Evolutionary conservation across 2,888 invertebrate genomes (phyloP).

Genomic region (Eristalis arbustorum): DNA sequence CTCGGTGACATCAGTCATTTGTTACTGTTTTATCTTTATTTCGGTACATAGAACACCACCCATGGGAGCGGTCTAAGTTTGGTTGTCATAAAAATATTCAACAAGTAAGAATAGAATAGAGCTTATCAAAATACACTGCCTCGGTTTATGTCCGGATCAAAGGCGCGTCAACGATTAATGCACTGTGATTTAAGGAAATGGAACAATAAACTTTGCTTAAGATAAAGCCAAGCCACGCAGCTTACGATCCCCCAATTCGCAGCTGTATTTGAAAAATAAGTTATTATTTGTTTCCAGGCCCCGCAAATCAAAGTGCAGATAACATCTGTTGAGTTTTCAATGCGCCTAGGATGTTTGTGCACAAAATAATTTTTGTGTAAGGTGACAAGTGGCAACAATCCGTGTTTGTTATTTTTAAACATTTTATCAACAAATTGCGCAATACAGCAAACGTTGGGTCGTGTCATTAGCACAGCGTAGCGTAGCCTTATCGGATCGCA

Average conservation of each 20-base stretch:
- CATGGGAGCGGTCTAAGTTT: neutral
- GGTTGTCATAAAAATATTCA: neutral
- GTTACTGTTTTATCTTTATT: neutral
- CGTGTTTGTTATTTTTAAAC: neutral
- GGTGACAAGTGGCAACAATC: too few species aligned
- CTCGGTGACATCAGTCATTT: neutral
- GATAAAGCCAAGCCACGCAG: neutral
- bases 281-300: neutral
- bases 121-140: neutral
- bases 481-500: neutral
- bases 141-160: neutral
- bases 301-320: neutral
- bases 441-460: neutral
- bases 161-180: neutral
- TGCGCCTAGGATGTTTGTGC: neutral
- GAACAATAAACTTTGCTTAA: constrained; percentile 20
- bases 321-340: neutral
- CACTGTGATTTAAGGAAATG: neutral
- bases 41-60: neutral
- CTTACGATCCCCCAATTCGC: neutral
- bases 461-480: neutral
- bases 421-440: neutral
- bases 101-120: neutral
- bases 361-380: too few species aligned
- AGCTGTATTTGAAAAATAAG: neutral